These are phyloP conservation scores for Sceliomorpha sp. DNA, from an alignment of 2,888 invertebrate genomes.

Conservation along the genomic window DNA sequence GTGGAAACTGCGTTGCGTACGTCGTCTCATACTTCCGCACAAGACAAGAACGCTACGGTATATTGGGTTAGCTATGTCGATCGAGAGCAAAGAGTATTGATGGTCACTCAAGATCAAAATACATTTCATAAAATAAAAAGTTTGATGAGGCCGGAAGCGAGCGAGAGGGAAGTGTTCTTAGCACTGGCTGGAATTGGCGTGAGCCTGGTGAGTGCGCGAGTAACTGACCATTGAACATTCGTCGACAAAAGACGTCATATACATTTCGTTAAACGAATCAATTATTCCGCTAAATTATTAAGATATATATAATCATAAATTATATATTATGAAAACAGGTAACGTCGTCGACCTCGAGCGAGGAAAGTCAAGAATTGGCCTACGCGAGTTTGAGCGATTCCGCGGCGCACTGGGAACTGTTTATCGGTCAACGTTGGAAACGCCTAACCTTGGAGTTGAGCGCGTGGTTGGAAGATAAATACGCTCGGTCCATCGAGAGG, in stretches of 20 bases:
- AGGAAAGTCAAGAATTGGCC: slow-evolving; percentile 83
- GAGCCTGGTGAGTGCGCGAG: slow-evolving; percentile 80
- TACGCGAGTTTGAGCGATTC: slow-evolving; percentile 86
- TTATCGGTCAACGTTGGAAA: slow-evolving; percentile 90
- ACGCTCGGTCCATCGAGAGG: slow-evolving; percentile 85
- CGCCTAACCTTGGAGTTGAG: slow-evolving; percentile 88
- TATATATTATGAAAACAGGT: no score
- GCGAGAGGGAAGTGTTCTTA: slow-evolving; percentile 85
- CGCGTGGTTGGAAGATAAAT: slow-evolving; percentile 91
- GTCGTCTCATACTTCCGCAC: slow-evolving; percentile 75
- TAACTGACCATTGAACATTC: no score
- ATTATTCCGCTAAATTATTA: no score
- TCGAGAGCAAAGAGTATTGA: slow-evolving; percentile 86
- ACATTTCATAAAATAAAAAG: slow-evolving; percentile 78
- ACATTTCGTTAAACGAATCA: no score
- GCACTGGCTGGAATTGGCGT: slow-evolving; percentile 86
- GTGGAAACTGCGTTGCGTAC: slow-evolving; percentile 49
- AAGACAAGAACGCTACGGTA: slow-evolving; percentile 88
- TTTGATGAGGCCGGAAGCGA: slow-evolving; percentile 85
- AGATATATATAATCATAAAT: no score
- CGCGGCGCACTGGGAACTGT: slow-evolving; percentile 90
- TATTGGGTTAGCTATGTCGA: slow-evolving; percentile 91
- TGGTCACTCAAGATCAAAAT: slow-evolving; percentile 88
- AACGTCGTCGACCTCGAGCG: slow-evolving; percentile 17
- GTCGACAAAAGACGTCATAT: no score